These are phyloP conservation scores for Drosophila seclusa DNA, from an alignment of 2,888 invertebrate genomes.

Conservation along the genomic window DNA sequence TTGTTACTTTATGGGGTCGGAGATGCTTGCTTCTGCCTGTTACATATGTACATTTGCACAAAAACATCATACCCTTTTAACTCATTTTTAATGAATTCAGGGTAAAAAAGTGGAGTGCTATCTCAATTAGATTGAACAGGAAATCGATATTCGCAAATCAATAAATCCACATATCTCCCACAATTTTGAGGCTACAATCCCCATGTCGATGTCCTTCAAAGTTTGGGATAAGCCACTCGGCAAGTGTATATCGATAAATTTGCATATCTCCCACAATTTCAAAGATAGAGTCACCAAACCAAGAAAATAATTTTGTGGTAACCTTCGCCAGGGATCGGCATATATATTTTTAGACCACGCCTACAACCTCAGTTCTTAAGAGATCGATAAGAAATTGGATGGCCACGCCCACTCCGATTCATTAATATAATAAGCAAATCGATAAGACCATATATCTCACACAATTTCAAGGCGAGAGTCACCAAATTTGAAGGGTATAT, in stretches of 20 bases:
- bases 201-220: background rate
- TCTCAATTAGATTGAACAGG: background rate
- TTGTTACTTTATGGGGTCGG: too few relatives aligned
- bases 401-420: too few relatives aligned
- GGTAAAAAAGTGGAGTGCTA: background rate
- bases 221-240: background rate
- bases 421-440: too few relatives aligned
- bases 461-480: too few relatives aligned
- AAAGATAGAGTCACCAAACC: background rate
- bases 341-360: background rate
- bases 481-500: too few relatives aligned
- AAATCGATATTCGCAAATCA: background rate
- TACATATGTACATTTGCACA: background rate
- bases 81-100: background rate
- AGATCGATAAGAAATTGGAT: too few relatives aligned
- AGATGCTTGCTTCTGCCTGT: too few relatives aligned
- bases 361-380: background rate
- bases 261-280: background rate
- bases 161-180: background rate
- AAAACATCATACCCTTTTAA: background rate
- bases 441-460: too few relatives aligned
- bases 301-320: background rate
- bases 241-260: background rate
- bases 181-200: background rate
- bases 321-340: background rate